Base-by-base conservation (phyloP, 2,888 invertebrate genomes). In the Standfussiana lucernea region DNA sequence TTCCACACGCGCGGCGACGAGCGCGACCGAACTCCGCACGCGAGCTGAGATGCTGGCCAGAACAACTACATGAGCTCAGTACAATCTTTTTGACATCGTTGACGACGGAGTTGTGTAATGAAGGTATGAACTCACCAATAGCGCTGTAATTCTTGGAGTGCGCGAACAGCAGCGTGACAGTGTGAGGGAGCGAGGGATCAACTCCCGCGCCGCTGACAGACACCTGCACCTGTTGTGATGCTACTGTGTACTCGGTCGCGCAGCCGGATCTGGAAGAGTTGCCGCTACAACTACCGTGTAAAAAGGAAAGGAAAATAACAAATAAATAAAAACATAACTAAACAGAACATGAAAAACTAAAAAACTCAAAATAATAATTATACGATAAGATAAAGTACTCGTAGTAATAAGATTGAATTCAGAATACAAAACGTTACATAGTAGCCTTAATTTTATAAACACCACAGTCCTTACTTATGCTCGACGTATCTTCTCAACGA, bases 181-280 rank as follows among this genome's bases (percentile, higher is more conserved):
- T 92, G 73, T 94, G 94, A 59, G 90, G 95, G 87, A 94, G 95
- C 89, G 90, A 93, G 90, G 87, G 91, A 89, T 94, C 97, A 71
- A 92, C 94, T 18, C 91, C 92, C 24, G 87, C 86, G 40, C 94
- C 94, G 42, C 89, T 91, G 8, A 93, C 92, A 6, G 92, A 92
- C 75, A 95, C 90, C 85, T 96, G 96, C 47, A 94, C 89, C 84
- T 96, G 96, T 79, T 97, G 97, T 1, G 98, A 98, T 76, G 97
- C 97, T 72, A 98, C 95, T 88, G 97, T 97, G 93, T 97, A 98
- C 91, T 98, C 97, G 89, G 97, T 94, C 91, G 98, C 98, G n/a
- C 97, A 97, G 0, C 97, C 97, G 88, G 97, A 97, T 91, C 98
- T 98, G 91, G 87, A 93, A 94, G 88, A 91, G 83, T 93, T 92